Evolutionary conservation across 2,888 invertebrate genomes (phyloP), one percentile per base, ranked within the genome.

Genomic region (Isoperla grammatica): DNA sequence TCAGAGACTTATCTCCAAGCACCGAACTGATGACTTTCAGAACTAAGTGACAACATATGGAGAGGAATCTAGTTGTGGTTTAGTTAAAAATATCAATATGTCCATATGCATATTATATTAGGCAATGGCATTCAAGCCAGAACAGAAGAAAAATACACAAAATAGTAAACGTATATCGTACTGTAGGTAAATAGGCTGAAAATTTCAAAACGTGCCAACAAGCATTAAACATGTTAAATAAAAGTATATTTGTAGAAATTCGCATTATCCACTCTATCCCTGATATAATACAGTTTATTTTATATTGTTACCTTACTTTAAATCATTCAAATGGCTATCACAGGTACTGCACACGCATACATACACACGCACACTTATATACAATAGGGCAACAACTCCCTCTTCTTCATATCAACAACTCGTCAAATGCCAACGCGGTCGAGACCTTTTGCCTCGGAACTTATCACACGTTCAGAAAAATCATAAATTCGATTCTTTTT

Each of bases 261-360:
- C 55, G 59, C 37, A 46, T 54, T 60, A 57, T 60, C 20, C 57
- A 55, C 56, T 55, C 57, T 60, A 57, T 58, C 57, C 60, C 63
- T 60, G 60, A 58, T 61, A 60, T 59, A 56, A 50, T 55, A 61
- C 39, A 57, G 39, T 57, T 15, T 63, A 46, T 53, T 45, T 56
- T 60, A 37, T 57, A n/a, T 57, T 8, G 11, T 50, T 49, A 37
- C 8, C 12, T 13, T 42, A 15, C 11, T 13, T 39, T 40, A 20
- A 45, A 29, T 40, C 15, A 57, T 57, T 49, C 48, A 15, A 42
- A 53, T 37, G 62, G 62, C 62, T 64, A 64, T 64, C 64, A 64
- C 64, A 64, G 64, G 61, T 59, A 62, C 62, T 59, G 58, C 64
- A 61, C 61, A 49, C 8, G 29, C 55, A 59, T 59, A 57, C 54